Base-by-base conservation (phyloP, 2,113 vertebrate genomes). In the Pogona vitticeps region DNA sequence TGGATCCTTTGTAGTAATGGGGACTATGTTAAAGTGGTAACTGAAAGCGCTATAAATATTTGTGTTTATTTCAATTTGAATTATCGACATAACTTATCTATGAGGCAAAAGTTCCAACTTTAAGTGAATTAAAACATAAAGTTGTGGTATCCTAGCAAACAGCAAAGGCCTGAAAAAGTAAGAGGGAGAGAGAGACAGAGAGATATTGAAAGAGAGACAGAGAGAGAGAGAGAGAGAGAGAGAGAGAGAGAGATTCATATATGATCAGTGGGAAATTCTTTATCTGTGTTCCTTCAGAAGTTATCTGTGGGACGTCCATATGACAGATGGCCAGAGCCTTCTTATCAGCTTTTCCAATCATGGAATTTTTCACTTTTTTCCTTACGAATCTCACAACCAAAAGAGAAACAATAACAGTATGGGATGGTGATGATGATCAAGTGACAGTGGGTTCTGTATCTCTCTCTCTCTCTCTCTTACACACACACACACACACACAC, bases 11-110 rank as follows among this genome's bases (percentile, higher is more conserved):
- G 78, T 72, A n/a, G n/a, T n/a, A 76, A 40, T 42, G 3, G 26
- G 28, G 83, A 79, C 93, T 95, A 91, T 92, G 92, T 94, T 93
- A 56, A 95, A 93, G 94, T 90, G 90, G 93, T 91, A 8, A 18
- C 40, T 28, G 10, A 28, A 10, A 76, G 28, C 21, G 23, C 2
- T 65, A 46, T 26, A 33, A 15, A 3, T 36, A 46, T 33, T 28
- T 7, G 13, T 14, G 26, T 28, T 46, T 26, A 68, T 18, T 38
- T 56, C 23, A 76, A n/a, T 5, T 6, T 46, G 40, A n/a, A 42
- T 20, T 18, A 10, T 79, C n/a, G 80, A 26, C 20, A 72, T 23
- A 15, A 21, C 31, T 70, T 68, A 70, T 31, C 33, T 1, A 79
- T n/a, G 4, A 61, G 76, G 21, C 70, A 46, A 26, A 40, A 2